Evolutionary conservation across 1,140 invertebrate genomes (phyloP).

Genomic region (Drosophila athabasca): DNA sequence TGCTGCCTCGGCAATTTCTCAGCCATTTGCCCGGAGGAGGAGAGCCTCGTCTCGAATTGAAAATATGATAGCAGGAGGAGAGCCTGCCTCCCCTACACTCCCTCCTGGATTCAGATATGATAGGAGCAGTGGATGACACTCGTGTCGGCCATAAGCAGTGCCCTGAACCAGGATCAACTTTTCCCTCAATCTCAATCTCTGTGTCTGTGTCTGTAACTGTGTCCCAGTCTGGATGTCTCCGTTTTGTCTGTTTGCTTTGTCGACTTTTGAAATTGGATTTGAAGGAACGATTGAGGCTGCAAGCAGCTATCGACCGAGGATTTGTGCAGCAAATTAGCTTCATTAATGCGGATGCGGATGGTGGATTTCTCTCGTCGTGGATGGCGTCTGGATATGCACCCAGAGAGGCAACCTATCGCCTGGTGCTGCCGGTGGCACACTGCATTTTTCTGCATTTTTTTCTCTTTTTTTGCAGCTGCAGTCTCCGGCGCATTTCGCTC

Average conservation of each 20-base stretch:
- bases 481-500: slow-evolving; percentile 61
- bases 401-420: slow-evolving; percentile 6
- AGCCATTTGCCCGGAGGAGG: slow-evolving; percentile 48
- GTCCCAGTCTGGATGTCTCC: slow-evolving; percentile 6
- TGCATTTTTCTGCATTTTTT: slow-evolving; percentile 43
- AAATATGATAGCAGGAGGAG: background rate
- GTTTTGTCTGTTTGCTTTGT: slow-evolving; percentile 13
- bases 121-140: slow-evolving; percentile 71
- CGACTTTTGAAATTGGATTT: slow-evolving; percentile 56
- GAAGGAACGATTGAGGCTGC: slow-evolving; percentile 10
- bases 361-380: slow-evolving; percentile 43
- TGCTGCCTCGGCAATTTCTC: slow-evolving; percentile 72
- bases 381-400: too few species aligned
- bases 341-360: slow-evolving; percentile 64
- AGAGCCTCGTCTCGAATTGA: slow-evolving; percentile 10
- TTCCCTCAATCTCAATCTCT: slow-evolving; percentile 15
- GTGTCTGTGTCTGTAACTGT: background rate
- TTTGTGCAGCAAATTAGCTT: slow-evolving; percentile 77
- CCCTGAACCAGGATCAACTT: slow-evolving; percentile 62
- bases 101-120: slow-evolving; percentile 57
- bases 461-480: slow-evolving; percentile 39
- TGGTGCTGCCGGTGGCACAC: slow-evolving; percentile 14
- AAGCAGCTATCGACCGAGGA: slow-evolving; percentile 21
- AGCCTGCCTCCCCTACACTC: background rate
- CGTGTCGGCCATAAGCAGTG: slow-evolving; percentile 63